A percentile compares a stretch with the other conserved stretches of the same genome.
phyloP scores from a whole-genome alignment of 1,140 invertebrate species.

The Zophobas atratus region DNA sequence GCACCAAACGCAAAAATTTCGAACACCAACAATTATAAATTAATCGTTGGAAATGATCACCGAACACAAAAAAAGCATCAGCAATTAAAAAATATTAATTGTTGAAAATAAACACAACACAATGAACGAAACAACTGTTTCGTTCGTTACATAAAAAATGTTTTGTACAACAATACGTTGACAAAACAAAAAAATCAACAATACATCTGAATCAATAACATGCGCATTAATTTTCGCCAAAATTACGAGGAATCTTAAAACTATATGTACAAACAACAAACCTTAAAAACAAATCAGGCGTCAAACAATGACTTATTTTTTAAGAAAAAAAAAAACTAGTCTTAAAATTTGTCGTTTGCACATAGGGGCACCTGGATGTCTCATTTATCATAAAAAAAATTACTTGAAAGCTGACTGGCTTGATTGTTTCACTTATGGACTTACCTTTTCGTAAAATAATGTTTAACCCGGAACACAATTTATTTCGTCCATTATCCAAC shows the following conservation, averaged over 20 bases:
- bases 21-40: too few species aligned
- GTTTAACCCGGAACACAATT: background rate
- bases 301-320: background rate
- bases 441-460: slow-evolving; percentile 33
- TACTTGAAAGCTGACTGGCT: slow-evolving; percentile 22
- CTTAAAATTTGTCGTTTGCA: background rate
- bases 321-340: background rate
- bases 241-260: background rate
- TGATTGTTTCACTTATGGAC: slow-evolving; percentile 20
- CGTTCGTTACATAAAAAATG: background rate
- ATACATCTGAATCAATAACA: background rate
- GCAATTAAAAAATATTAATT: background rate
- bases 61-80: background rate
- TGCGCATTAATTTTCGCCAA: too few species aligned
- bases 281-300: slow-evolving; percentile 10
- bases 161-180: slow-evolving; percentile 16
- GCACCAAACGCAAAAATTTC: too few species aligned
- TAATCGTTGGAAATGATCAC: background rate
- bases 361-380: slow-evolving; percentile 24
- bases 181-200: slow-evolving; percentile 5
- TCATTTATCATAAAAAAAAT: background rate
- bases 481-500: background rate
- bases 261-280: slow-evolving; percentile 9
- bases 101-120: background rate
- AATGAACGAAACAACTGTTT: slow-evolving; percentile 17